Conservation (phyloP, 2,888 invertebrate genomes). For the Lithophane leautieri region DNA sequence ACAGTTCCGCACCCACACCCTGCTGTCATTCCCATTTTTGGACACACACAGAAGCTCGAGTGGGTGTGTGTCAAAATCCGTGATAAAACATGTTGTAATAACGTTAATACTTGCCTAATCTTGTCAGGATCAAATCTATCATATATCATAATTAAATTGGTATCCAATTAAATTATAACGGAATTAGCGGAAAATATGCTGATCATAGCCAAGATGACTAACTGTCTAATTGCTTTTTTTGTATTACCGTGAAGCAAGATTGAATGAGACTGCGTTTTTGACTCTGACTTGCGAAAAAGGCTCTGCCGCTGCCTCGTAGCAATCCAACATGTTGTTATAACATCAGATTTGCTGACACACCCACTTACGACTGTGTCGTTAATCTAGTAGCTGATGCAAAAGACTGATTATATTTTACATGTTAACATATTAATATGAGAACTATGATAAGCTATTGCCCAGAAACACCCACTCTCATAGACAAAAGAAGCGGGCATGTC, state of each 20-base stretch:
- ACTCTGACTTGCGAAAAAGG: conserved; percentile 22
- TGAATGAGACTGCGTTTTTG: conserved; percentile 27
- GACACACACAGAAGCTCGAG: not conserved
- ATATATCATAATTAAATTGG: no score
- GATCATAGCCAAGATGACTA: conserved; percentile 23
- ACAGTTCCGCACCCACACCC: not conserved
- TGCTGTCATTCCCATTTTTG: not conserved
- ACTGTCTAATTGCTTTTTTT: not conserved
- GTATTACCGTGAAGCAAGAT: not conserved
- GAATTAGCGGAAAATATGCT: conserved; percentile 12
- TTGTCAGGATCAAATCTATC: conserved; percentile 5
- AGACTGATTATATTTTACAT: not conserved
- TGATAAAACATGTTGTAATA: conserved; percentile 10
- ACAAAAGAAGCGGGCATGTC: not conserved
- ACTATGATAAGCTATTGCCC: not conserved
- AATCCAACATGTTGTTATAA: not conserved
- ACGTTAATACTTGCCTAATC: not conserved
- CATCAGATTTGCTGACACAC: conserved; percentile 40
- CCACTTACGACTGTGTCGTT: not conserved
- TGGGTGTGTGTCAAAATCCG: conserved; percentile 11
- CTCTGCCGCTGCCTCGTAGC: not conserved
- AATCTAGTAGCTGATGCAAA: conserved; percentile 10
- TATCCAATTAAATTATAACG: conserved; percentile 26
- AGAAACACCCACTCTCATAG: not conserved
- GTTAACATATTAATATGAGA: not conserved